Percentiles rank a stretch among this genome's conserved stretches.
phyloP scores from a whole-genome alignment of 2,113 vertebrate genomes.

The Muntiacus reevesi region DNA sequence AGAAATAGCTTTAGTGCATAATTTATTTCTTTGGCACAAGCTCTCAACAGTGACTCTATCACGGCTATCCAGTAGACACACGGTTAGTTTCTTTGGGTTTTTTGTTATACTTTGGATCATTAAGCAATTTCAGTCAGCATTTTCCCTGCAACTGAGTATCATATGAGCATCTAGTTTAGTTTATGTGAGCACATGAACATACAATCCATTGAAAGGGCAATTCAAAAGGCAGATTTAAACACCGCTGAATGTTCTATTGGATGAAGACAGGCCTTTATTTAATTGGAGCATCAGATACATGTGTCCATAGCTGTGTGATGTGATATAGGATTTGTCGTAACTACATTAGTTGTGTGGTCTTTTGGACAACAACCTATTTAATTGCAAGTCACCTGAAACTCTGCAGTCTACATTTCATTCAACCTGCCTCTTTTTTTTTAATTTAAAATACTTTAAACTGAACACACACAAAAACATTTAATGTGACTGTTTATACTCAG shows the following conservation, averaged over 20 bases:
- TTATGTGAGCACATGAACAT: neutral
- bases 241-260: too few species aligned
- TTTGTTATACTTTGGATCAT: slow-evolving; percentile 31
- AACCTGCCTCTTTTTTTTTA: neutral
- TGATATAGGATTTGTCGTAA: rapidly evolving
- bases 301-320: too few species aligned
- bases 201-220: neutral
- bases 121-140: slow-evolving; percentile 35
- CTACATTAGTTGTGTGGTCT: neutral
- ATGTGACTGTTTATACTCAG: neutral
- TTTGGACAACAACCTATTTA: neutral
- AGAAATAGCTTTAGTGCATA: slow-evolving; percentile 37
- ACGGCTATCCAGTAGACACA: neutral
- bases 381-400: neutral
- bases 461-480: neutral
- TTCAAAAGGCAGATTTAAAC: neutral
- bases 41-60: slow-evolving; percentile 64
- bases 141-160: neutral
- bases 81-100: slow-evolving; percentile 50
- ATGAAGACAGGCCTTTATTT: neutral
- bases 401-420: neutral
- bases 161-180: neutral
- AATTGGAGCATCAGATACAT: neutral
- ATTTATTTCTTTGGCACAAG: slow-evolving; percentile 67
- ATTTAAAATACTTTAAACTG: neutral